Base-by-base conservation (phyloP, 1,140 invertebrate species). In the Ctenoplectra terminalis region DNA sequence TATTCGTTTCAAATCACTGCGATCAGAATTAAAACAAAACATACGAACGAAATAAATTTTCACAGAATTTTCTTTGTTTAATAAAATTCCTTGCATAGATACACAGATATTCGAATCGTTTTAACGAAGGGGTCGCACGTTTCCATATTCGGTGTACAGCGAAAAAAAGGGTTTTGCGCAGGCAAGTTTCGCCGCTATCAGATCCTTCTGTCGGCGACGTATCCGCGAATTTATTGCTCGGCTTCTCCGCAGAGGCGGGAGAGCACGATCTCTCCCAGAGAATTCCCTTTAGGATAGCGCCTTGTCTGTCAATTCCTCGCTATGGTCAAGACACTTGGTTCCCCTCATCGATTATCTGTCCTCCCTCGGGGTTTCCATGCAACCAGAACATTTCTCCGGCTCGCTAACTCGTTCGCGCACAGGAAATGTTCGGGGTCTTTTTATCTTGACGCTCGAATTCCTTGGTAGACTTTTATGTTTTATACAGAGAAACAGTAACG, bases 141-240 rank as follows among this genome's bases (percentile, higher is more conserved):
- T 88, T 88, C 87, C 86, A 85, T 89, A 83, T 81, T 87, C 75
- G 84, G 87, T 58, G 67, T 50, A 43, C 70, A 73, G 31, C 64
- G 73, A 84, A 84, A 78, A 89, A 83, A 73, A 78, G 48, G 54
- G 52, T 48, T 60, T 70, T 78, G 71, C 84, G 61, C 74, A 76
- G 85, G 81, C 84, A 80, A 81, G 66, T 88, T 85, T 76, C 67
- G 87, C 89, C 81, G 88, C 84, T 87, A 90, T 90, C 86, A 76
- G 82, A 70, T 66, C 66, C 64, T 67, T 66, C 31, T 74, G 81
- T 83, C 71, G 67, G 74, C 88, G 48, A 73, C 58, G 83, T 76
- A 80, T 74, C 83, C 67, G 85, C 81, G 83, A 87, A 91, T 90
- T 91, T 90, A 91, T 91, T 90, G 83, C 86, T 54, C 69, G 40